phyloP scores from a whole-genome alignment of 1,140 invertebrate species.

The Amyelois transitella region DNA sequence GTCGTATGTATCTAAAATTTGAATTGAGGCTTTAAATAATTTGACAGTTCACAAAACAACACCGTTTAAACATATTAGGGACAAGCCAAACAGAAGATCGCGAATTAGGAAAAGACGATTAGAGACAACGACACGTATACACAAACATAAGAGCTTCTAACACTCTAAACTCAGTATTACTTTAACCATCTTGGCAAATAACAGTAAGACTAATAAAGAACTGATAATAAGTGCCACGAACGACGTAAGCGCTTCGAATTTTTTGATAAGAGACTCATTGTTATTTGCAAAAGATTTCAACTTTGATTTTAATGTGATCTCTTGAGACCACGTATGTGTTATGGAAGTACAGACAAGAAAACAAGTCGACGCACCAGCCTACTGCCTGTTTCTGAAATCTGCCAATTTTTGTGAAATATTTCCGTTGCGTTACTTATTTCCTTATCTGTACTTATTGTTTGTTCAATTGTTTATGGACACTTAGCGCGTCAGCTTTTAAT shows the following conservation, averaged over 20 bases:
- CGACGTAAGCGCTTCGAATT: slow-evolving; percentile 16
- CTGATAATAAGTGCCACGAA: slow-evolving; percentile 36
- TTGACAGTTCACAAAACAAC: not conserved
- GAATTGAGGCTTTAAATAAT: not conserved
- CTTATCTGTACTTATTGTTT: slow-evolving; percentile 13
- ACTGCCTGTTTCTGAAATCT: slow-evolving; percentile 7
- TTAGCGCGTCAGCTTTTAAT: slow-evolving; percentile 66
- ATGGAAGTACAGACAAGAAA: not conserved
- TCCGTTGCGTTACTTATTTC: slow-evolving; percentile 1
- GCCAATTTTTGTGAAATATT: slow-evolving; percentile 6
- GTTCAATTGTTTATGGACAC: slow-evolving; percentile 21
- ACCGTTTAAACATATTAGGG: not conserved
- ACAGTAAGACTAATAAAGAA: slow-evolving; percentile 19
- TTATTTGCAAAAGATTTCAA: slow-evolving; percentile 15
- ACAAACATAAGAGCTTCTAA: slow-evolving; percentile 42
- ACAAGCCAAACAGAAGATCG: not conserved
- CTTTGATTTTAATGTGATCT: not conserved
- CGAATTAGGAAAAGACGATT: not conserved
- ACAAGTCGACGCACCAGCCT: not conserved
- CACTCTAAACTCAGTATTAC: slow-evolving; percentile 29
- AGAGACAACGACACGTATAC: slow-evolving; percentile 43
- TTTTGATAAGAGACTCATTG: slow-evolving; percentile 15
- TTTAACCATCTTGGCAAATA: slow-evolving; percentile 6
- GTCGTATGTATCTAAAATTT: not conserved
- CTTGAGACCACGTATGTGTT: not conserved